Percentiles rank a stretch among this genome's conserved stretches.
Conservation (phyloP, 2,113 vertebrate genomes). For the Periophthalmus modestus region DNA sequence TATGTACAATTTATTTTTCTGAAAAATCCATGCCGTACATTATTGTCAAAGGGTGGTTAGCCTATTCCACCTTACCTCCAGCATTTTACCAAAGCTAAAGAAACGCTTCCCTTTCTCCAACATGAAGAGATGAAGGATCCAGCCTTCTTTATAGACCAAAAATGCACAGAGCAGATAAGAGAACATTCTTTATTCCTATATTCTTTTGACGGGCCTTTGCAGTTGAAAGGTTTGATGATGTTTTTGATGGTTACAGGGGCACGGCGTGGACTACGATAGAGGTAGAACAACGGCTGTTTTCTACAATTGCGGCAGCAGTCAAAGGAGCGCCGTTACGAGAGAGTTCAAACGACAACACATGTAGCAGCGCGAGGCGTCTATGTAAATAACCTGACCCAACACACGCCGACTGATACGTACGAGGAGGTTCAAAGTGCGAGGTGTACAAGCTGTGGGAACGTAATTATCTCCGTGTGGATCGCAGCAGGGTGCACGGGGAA, state of each 20-base stretch:
- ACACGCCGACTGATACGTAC: neutral
- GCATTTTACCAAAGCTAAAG: neutral
- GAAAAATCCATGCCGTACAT: no score
- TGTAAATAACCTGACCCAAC: slow-evolving; percentile 6
- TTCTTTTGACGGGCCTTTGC: slow-evolving; percentile 56
- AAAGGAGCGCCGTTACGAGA: neutral
- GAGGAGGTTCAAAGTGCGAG: neutral
- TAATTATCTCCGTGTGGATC: neutral
- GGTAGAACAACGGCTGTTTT: slow-evolving; percentile 6
- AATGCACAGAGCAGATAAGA: slow-evolving; percentile 4
- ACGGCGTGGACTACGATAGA: slow-evolving; percentile 17
- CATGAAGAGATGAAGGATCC: slow-evolving; percentile 20
- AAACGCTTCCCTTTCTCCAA: neutral
- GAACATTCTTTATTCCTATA: slow-evolving; percentile 16
- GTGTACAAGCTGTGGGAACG: neutral
- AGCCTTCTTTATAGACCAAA: neutral
- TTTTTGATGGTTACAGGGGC: slow-evolving; percentile 42
- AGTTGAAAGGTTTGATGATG: slow-evolving; percentile 54
- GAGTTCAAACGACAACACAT: slow-evolving; percentile 16
- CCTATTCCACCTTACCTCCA: neutral
- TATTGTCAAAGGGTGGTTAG: no score
- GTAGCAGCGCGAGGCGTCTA: neutral
- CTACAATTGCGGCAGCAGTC: neutral
- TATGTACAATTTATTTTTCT: no score
- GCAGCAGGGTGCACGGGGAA: neutral